Base-by-base conservation (phyloP, 2,888 invertebrate genomes). In the Charanyca ferruginea region DNA sequence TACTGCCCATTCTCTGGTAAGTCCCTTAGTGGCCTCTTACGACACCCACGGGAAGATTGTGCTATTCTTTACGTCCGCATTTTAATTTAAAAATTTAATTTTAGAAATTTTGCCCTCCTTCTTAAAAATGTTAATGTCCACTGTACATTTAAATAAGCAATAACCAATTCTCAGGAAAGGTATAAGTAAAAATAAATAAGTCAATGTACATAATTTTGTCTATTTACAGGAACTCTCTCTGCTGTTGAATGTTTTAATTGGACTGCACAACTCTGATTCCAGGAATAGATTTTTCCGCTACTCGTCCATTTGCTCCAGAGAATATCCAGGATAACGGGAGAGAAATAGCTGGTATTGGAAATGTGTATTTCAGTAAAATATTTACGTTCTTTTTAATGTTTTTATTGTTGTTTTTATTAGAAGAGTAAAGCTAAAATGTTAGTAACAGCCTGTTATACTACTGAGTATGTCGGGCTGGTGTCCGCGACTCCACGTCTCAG, bases 181-280 rank as follows among this genome's bases (percentile, higher is more conserved):
- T 55, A 45, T 0, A 28, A 6, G 5, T 28, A 28, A 32, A 9
- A 9, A 4, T 38, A 38, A 1, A 38, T 38, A 38, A 38, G 38
- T 38, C 16, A 38, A 16, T 4, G 38, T 38, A 38, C 3, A 38
- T 38, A 38, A 42, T 65, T 65, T 77, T 58, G 44, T 48, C 44
- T 48, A 53, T 63, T 66, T 49, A 22, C 53, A 23, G 54, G 60
- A 68, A 58, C 67, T 66, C 42, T 55, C 61, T 55, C 61, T 53
- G 55, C 44, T 42, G 62, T 62, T 63, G 55, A 63, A 75, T 52
- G 58, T 75, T 73, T 72, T 83, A 80, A 83, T 83, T 80, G 72
- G 72, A 68, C 58, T 61, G 63, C 53, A 62, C 66, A 42, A 28
- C 53, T 58, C n/a, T 13, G 22, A 13, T 72, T 67, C 81, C 65